Conservation (phyloP, 2,113 vertebrate species). For the Salvelinus fontinalis region DNA sequence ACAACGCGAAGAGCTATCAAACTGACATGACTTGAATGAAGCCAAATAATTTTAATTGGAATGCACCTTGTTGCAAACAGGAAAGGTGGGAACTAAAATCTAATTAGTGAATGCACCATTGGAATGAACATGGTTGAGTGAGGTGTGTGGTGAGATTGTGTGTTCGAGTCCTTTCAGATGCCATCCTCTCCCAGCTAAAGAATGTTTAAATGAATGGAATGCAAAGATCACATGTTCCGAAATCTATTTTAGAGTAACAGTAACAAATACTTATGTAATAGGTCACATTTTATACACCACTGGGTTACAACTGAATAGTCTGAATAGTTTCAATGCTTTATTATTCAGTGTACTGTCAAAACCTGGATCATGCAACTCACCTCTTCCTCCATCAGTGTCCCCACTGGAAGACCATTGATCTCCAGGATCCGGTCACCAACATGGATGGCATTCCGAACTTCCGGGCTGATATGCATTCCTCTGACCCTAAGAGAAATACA, state of each 20-base stretch:
- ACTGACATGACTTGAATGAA: slow-evolving; percentile 6
- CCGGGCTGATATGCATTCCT: slow-evolving; percentile 90
- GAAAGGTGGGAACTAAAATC: slow-evolving; percentile 19
- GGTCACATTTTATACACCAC: not conserved
- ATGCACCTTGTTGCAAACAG: slow-evolving; percentile 5
- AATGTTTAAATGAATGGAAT: slow-evolving; percentile 49
- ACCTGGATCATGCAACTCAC: slow-evolving; percentile 61
- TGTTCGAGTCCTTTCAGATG: slow-evolving; percentile 39
- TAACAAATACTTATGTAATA: not conserved
- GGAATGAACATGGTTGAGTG: slow-evolving; percentile 24
- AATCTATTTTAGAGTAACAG: not conserved
- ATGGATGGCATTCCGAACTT: slow-evolving; percentile 91
- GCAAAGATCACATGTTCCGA: slow-evolving; percentile 22
- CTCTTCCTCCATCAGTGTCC: slow-evolving; percentile 84
- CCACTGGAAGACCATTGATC: slow-evolving; percentile 91
- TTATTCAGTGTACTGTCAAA: not conserved
- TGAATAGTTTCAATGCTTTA: too few species aligned
- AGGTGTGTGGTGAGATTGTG: slow-evolving; percentile 33
- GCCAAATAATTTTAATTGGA: not conserved
- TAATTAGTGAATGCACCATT: slow-evolving; percentile 14
- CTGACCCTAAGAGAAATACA: slow-evolving; percentile 77
- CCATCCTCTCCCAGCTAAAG: slow-evolving; percentile 46
- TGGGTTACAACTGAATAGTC: not conserved
- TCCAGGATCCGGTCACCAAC: slow-evolving; percentile 94
- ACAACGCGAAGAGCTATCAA: not conserved